Base-by-base conservation (phyloP, 64 coral and sea anemone species). In the Porites lutea region DNA sequence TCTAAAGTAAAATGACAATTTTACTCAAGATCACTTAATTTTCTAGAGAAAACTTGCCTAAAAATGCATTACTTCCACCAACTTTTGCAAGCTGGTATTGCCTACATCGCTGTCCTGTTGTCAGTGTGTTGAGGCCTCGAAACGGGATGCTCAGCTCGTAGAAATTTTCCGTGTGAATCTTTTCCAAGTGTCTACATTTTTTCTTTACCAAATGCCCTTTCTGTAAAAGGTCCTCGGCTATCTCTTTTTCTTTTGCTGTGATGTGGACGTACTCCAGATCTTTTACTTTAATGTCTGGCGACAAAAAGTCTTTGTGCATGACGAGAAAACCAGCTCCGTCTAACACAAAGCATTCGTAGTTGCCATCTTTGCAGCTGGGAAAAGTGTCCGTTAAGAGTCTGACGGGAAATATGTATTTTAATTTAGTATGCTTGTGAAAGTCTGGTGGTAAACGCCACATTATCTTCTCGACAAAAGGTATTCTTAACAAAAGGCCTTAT, bases 211-310 rank as follows among this genome's bases (percentile, higher is more conserved):
- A 22, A 77, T 74, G 37, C 0, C 86, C 86, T 59, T 88, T 88
- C 27, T 75, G 22, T 75, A 88, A 8, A 8, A 88, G 52, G 53
- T 88, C 86, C 12, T 88, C 53, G 9, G 86, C 69, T 3, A 88
- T 21, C 15, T 73, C 52, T 63, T 75, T 74, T 59, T 74, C 69
- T 13, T 88, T 88, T 20, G n/a, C 70, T 2, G 69, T 88, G 52
- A 88, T 88, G 73, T 88, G 86, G 23, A 88, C 70, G 53, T 88
- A 59, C 53, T 88, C 86, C 51, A 88, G 69, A 0, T 6, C 16
- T 19, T 45, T 49, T 8, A 19, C 13, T 11, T 9, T 59, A 4
- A 75, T 88, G 11, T 74, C 51, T 2, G 86, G 86, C 19, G 6
- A 12, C 11, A 88, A 13, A 46, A 88, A 88, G 59, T 88, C 86